Evolutionary conservation across 2,797 vertebrate genomes (phyloP).

Genomic region (Botia almorhae): DNA sequence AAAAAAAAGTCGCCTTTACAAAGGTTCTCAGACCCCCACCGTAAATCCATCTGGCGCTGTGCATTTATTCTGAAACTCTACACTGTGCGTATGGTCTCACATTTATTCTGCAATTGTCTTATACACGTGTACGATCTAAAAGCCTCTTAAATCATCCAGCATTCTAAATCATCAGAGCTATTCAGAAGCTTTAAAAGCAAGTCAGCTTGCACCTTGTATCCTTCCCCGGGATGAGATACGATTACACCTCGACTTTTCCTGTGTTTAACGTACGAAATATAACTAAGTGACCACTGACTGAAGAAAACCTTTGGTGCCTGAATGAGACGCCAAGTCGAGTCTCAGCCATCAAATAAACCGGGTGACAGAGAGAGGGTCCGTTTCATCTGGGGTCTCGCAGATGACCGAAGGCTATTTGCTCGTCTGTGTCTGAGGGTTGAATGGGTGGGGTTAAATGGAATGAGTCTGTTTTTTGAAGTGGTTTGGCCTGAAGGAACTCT

Average conservation of each 20-base stretch:
- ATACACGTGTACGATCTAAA: conserved; percentile 41
- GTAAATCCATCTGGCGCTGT: neutral
- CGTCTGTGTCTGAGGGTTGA: conserved; percentile 40
- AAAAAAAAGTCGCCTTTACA: neutral
- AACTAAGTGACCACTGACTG: conserved; percentile 82
- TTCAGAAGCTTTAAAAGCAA: conserved; percentile 67
- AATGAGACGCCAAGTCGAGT: conserved; percentile 75
- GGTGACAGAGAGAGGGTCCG: neutral
- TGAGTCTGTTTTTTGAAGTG: conserved; percentile 75
- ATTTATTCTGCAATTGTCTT: neutral
- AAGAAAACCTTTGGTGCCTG: conserved; percentile 64
- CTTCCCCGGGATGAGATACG: conserved; percentile 78
- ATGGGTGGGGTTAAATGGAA: conserved; percentile 73
- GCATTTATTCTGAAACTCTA: neutral
- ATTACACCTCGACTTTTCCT: conserved; percentile 83
- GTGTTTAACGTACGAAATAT: conserved; percentile 89
- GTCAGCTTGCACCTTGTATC: conserved; percentile 79
- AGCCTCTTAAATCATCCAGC: conserved; percentile 63
- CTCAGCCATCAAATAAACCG: conserved; percentile 81
- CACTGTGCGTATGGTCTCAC: neutral
- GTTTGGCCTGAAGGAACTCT: conserved; percentile 79
- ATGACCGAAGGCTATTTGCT: conserved; percentile 74
- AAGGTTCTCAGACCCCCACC: neutral
- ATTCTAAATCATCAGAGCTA: conserved; percentile 71
- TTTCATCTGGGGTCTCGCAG: conserved; percentile 65